Evolutionary conservation across 1,140 invertebrate species (phyloP).

Genomic region (Bemisia tabaci): DNA sequence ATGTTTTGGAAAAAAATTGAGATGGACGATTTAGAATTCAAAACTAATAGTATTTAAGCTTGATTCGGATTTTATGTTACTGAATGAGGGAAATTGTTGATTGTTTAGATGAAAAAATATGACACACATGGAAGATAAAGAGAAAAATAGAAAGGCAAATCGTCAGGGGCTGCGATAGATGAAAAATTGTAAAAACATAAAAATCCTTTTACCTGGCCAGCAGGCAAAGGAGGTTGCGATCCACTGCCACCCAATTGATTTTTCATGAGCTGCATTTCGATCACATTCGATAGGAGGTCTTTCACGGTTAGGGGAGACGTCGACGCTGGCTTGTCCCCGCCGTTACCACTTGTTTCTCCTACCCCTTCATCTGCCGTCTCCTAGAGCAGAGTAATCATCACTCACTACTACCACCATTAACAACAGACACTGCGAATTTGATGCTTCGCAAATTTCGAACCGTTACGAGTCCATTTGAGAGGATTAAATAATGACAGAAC

Average conservation of each 20-base stretch:
- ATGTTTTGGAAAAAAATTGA: too few relatives aligned
- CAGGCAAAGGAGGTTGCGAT: neutral
- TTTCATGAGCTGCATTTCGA: slow-evolving; percentile 55
- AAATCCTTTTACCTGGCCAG: neutral
- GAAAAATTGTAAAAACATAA: neutral
- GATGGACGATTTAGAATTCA: too few relatives aligned
- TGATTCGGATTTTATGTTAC: too few relatives aligned
- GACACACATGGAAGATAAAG: too few relatives aligned
- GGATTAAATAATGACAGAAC: too few relatives aligned
- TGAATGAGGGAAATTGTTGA: too few relatives aligned
- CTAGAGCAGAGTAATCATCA: slow-evolving; percentile 25
- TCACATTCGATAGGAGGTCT: slow-evolving; percentile 58
- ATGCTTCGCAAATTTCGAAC: neutral
- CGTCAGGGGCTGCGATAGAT: neutral
- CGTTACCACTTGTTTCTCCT: slow-evolving; percentile 21
- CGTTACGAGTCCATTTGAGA: neutral
- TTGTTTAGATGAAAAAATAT: too few relatives aligned
- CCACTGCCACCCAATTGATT: slow-evolving; percentile 32
- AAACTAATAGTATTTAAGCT: too few relatives aligned
- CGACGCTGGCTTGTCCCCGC: slow-evolving; percentile 15
- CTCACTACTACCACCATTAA: slow-evolving; percentile 1
- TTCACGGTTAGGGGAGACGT: slow-evolving; percentile 48
- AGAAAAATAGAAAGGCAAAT: neutral
- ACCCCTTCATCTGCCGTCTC: slow-evolving; percentile 66
- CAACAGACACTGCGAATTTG: neutral